A percentile compares a stretch with the other conserved stretches of the same genome.
Evolutionary conservation across 2,888 invertebrate genomes (phyloP).

Genomic region (Anarsia innoxiella): DNA sequence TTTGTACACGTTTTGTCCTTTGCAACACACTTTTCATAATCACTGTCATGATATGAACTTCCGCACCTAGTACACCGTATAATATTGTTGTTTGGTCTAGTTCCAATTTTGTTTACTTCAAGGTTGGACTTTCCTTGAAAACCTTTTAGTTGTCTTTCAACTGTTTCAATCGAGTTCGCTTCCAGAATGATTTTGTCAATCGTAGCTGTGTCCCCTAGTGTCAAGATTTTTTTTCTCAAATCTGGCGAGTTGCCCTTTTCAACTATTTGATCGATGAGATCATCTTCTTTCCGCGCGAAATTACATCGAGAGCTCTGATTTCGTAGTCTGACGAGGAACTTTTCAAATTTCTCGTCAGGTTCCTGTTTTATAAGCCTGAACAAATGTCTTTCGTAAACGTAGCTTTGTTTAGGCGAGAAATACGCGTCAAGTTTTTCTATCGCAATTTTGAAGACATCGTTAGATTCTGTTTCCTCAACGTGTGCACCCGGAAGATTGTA

Average conservation of each 20-base stretch:
- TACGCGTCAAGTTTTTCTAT: no score
- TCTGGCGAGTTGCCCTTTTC: constrained; percentile 15
- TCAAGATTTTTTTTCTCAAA: constrained; percentile 19
- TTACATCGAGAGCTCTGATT: constrained; percentile 15
- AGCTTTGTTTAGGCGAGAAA: constrained; percentile 2
- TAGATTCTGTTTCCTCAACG: neutral
- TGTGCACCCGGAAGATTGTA: constrained; percentile 13
- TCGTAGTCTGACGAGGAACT: constrained; percentile 21
- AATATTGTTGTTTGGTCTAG: neutral
- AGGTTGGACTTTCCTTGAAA: neutral
- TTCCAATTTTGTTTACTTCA: neutral
- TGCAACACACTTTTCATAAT: constrained; percentile 7
- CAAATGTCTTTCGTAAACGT: constrained; percentile 3
- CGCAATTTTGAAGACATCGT: no score
- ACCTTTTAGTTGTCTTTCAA: constrained; percentile 11
- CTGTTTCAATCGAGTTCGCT: constrained; percentile 21
- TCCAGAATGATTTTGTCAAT: constrained; percentile 18
- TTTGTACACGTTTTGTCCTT: constrained; percentile 8
- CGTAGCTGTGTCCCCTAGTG: constrained; percentile 15
- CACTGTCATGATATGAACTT: neutral
- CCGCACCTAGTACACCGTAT: constrained; percentile 5
- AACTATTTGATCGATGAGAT: constrained; percentile 16
- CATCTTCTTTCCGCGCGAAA: constrained; percentile 10
- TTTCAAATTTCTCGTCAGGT: no score
- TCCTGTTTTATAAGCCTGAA: neutral